These are phyloP conservation scores for Laticauda laticaudata DNA, from an alignment of 2,113 vertebrate genomes.

Conservation along the genomic window DNA sequence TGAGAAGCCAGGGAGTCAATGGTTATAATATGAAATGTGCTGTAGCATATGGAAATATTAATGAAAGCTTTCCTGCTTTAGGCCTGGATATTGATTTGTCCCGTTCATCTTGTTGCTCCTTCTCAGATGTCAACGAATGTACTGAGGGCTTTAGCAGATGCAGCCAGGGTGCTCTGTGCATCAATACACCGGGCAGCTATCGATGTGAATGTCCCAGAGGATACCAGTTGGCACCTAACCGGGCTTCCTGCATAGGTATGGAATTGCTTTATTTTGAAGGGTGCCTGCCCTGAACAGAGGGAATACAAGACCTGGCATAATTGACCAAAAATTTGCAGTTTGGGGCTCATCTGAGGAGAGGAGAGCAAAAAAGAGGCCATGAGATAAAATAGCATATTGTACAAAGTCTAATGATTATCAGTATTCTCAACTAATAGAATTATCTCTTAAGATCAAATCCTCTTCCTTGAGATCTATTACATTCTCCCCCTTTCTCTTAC, in stretches of 20 bases:
- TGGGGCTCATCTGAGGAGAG: not conserved
- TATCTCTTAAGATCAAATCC: not conserved
- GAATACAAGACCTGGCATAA: not conserved
- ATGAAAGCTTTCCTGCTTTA: not conserved
- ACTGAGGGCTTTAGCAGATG: constrained; percentile 68
- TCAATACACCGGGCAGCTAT: constrained; percentile 81
- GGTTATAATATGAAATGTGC: not conserved
- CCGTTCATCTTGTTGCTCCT: not conserved
- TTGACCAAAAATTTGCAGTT: not conserved
- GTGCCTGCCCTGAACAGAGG: not conserved
- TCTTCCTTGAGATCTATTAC: not conserved
- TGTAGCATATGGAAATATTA: not conserved
- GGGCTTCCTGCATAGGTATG: constrained; percentile 78
- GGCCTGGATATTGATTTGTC: not conserved
- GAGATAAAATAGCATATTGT: not conserved
- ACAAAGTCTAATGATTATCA: not conserved
- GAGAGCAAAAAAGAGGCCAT: not conserved
- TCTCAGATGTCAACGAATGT: constrained; percentile 84
- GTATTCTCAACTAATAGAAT: not conserved
- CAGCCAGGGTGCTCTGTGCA: constrained; percentile 72
- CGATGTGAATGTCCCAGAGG: constrained; percentile 78
- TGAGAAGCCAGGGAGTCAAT: not conserved
- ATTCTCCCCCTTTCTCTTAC: not conserved
- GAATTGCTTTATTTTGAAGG: not conserved
- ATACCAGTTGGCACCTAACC: constrained; percentile 70